Evolutionary conservation across 2,113 vertebrate species (phyloP).

Genomic region (Alosa alosa): DNA sequence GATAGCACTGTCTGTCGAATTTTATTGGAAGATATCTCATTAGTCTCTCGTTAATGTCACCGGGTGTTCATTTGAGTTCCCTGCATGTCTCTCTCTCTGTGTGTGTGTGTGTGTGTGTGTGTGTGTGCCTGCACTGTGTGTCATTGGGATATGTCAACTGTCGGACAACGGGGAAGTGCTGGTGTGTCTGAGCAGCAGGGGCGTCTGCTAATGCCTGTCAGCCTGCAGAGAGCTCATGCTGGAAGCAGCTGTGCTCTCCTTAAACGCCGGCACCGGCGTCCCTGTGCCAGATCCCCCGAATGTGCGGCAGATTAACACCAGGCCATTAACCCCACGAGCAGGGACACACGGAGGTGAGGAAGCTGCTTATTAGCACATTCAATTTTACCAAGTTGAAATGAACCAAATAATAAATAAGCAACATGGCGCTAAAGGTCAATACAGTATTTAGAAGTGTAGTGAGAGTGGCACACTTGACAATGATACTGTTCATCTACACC

Average conservation of each 20-base stretch:
- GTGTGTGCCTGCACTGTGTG: neutral
- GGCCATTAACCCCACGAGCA: neutral
- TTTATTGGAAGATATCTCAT: neutral
- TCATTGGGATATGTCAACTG: slow-evolving; percentile 14
- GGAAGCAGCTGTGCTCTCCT: slow-evolving; percentile 8
- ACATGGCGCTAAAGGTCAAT: neutral
- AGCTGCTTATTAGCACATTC: neutral
- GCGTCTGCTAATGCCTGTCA: neutral
- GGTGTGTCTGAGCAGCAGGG: neutral
- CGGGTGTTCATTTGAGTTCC: neutral
- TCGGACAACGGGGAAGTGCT: neutral
- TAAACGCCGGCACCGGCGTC: neutral
- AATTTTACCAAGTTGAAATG: neutral
- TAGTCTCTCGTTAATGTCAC: slow-evolving; percentile 7
- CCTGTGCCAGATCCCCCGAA: neutral
- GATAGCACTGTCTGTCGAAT: neutral
- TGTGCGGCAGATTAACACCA: neutral
- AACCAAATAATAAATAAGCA: neutral
- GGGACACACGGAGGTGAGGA: slow-evolving; percentile 4
- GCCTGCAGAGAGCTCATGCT: neutral
- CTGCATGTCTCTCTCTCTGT: neutral
- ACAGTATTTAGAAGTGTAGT: neutral
- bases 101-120: neutral
- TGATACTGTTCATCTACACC: neutral
- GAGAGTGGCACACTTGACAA: neutral